phyloP scores from a whole-genome alignment of 2,888 invertebrate genomes.

The Cosmopolites sordidus region DNA sequence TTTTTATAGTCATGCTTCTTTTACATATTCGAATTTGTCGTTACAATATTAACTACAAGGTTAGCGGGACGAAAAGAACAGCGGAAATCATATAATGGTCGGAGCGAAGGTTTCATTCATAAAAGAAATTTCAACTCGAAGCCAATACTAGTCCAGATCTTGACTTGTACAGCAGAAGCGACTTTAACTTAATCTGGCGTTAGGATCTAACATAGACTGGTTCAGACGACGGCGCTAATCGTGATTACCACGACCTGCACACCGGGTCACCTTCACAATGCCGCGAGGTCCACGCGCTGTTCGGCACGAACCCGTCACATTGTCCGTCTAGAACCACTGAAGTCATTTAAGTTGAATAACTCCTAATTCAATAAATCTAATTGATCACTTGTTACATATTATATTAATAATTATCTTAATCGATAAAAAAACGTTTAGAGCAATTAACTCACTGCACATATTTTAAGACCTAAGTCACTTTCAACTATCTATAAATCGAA shows the following conservation, averaged over 20 bases:
- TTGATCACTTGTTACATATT: too few species aligned
- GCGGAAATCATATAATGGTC: too few species aligned
- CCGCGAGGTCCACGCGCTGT: conserved; percentile 41
- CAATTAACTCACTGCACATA: conserved; percentile 2
- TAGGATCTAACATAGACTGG: conserved; percentile 40
- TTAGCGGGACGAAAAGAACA: too few species aligned
- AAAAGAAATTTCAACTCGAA: neutral
- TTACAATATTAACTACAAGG: too few species aligned
- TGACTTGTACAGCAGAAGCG: conserved; percentile 19
- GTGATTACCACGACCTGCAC: conserved; percentile 41
- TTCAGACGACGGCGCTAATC: conserved; percentile 39
- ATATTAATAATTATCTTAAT: too few species aligned
- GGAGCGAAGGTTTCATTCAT: neutral
- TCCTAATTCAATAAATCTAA: conserved; percentile 11
- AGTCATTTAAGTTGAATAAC: conserved; percentile 12
- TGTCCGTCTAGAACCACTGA: conserved; percentile 12
- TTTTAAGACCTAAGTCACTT: neutral
- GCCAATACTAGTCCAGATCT: conserved; percentile 7
- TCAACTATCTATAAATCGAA: too few species aligned
- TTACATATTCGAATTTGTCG: too few species aligned
- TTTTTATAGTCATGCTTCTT: too few species aligned
- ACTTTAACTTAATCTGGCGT: conserved; percentile 36
- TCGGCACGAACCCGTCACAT: conserved; percentile 39
- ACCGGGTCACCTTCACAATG: conserved; percentile 49
- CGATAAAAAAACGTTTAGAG: too few species aligned